phyloP scores from a whole-genome alignment of 2,797 vertebrate species.

The Protonibea diacanthus region DNA sequence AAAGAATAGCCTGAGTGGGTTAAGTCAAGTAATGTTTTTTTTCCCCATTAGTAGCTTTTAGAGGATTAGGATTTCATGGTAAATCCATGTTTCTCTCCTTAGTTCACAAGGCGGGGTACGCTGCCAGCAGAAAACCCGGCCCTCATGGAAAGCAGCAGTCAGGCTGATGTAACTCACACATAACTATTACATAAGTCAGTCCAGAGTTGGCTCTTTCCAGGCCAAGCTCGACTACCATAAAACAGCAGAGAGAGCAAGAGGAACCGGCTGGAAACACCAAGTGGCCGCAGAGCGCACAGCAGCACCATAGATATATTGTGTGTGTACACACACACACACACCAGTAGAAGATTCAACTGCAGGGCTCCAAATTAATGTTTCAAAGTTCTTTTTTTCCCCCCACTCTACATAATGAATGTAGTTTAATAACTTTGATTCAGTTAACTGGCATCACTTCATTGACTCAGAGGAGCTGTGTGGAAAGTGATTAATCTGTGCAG shows the following conservation, averaged over 20 bases:
- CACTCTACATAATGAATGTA: too few relatives aligned
- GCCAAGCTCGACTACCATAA: slow-evolving; percentile 9
- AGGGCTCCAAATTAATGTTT: too few relatives aligned
- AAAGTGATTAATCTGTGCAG: too few relatives aligned
- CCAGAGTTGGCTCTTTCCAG: slow-evolving; percentile 23
- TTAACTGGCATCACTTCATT: too few relatives aligned
- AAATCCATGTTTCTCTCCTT: slow-evolving; percentile 30
- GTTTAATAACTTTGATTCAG: too few relatives aligned
- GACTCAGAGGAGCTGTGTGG: too few relatives aligned
- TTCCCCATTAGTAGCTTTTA: slow-evolving; percentile 24
- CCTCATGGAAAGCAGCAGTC: slow-evolving; percentile 50
- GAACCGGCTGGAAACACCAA: slow-evolving; percentile 15
- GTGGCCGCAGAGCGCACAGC: slow-evolving; percentile 3
- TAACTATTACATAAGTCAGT: slow-evolving; percentile 58
- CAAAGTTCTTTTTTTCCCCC: too few relatives aligned
- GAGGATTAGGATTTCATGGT: slow-evolving; percentile 34
- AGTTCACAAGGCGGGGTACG: slow-evolving; percentile 3
- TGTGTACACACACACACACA: not conserved
- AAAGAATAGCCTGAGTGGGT: slow-evolving; percentile 6
- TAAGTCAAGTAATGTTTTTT: not conserved
- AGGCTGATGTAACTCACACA: slow-evolving; percentile 70
- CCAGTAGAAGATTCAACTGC: not conserved
- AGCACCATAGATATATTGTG: not conserved
- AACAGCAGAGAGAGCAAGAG: slow-evolving; percentile 24
- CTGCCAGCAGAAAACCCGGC: slow-evolving; percentile 42